Evolutionary conservation across 2,797 vertebrate species (phyloP).

Genomic region (Danio jaintianensis): DNA sequence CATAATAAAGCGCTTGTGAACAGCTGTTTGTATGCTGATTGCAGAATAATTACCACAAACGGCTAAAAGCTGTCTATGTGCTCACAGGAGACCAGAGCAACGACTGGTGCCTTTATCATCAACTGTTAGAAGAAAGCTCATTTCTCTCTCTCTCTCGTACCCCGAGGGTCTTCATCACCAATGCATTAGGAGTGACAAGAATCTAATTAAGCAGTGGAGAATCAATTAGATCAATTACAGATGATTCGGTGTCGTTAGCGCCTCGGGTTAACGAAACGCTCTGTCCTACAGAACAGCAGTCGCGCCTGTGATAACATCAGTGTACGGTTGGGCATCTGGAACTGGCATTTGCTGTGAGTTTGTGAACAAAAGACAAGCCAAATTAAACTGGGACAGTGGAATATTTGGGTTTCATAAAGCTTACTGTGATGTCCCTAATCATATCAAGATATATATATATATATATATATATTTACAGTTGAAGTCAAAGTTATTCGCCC

Average conservation of each 20-base stretch:
- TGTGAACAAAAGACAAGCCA: not conserved
- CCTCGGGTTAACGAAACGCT: slow-evolving; percentile 47
- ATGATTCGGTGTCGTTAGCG: slow-evolving; percentile 55
- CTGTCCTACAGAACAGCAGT: slow-evolving; percentile 48
- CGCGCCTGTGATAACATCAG: slow-evolving; percentile 27
- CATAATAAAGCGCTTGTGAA: slow-evolving; percentile 9
- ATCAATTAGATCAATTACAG: slow-evolving; percentile 65
- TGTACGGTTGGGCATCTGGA: not conserved
- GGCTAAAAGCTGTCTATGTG: slow-evolving; percentile 13
- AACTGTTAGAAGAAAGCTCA: slow-evolving; percentile 38
- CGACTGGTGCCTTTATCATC: slow-evolving; percentile 36
- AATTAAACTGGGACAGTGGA: slow-evolving; percentile 7
- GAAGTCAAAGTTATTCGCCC: too few relatives aligned
- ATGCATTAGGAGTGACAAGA: slow-evolving; percentile 60
- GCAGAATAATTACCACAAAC: slow-evolving; percentile 25
- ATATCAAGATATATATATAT: too few relatives aligned
- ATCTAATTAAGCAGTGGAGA: slow-evolving; percentile 59
- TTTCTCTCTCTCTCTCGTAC: slow-evolving; percentile 1
- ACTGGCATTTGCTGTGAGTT: not conserved
- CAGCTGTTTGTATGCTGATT: slow-evolving; percentile 14
- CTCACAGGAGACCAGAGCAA: slow-evolving; percentile 23
- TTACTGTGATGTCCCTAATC: not conserved
- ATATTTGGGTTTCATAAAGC: not conserved
- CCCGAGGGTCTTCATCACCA: slow-evolving; percentile 48
- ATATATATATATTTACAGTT: too few relatives aligned